Conservation (phyloP, 2,113 vertebrate genomes). For the Ivindomyrus marchei region DNA sequence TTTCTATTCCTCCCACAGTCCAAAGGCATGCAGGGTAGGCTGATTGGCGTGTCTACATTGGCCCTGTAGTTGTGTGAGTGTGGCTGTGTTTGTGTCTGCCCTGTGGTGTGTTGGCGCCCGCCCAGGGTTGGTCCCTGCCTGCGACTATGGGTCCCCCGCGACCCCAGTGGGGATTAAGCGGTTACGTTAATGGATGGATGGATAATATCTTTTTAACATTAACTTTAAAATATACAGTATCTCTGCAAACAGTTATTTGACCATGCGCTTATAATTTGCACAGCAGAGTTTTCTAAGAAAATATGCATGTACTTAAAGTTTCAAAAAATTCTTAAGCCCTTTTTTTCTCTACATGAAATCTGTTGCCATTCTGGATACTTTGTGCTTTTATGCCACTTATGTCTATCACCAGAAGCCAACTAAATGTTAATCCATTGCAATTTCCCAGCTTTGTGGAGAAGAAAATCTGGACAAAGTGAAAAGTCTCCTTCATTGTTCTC, state of each 20-base stretch:
- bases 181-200: no score
- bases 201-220: background rate
- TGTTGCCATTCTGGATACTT: background rate
- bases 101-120: no score
- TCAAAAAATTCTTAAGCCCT: background rate
- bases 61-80: no score
- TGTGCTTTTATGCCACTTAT: background rate
- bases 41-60: no score
- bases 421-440: background rate
- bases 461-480: conserved; percentile 1
- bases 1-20: no score
- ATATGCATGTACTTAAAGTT: background rate
- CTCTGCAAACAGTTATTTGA: background rate
- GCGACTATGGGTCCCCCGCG: no score
- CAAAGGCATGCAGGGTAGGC: no score
- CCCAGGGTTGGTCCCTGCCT: no score
- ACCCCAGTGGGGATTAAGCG: no score
- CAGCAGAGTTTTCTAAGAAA: background rate
- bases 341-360: background rate
- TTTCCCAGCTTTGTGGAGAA: background rate
- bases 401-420: background rate
- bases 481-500: background rate
- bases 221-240: background rate
- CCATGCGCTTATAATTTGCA: background rate
- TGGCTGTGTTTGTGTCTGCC: no score